A percentile compares a stretch with the other conserved stretches of the same genome.
Conservation (phyloP, 2,797 vertebrate species). For the Semotilus atromaculatus region DNA sequence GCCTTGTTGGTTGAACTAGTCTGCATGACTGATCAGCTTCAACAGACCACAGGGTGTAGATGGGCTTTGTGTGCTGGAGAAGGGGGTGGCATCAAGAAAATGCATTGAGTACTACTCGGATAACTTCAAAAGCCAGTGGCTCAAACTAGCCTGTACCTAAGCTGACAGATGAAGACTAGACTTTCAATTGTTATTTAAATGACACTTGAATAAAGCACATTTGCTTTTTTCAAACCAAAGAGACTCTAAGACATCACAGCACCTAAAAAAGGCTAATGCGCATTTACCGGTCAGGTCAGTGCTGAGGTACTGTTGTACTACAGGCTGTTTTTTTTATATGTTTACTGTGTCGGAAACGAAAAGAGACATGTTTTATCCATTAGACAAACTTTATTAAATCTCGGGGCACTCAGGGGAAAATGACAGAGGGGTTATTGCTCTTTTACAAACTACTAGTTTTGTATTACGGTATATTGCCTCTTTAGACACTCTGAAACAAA, state of each 20-base stretch:
- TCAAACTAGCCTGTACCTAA: slow-evolving; percentile 61
- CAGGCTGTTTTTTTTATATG: slow-evolving; percentile 21
- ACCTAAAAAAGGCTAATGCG: slow-evolving; percentile 21
- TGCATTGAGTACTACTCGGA: slow-evolving; percentile 48
- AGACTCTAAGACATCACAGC: slow-evolving; percentile 12
- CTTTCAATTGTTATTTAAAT: slow-evolving; percentile 62
- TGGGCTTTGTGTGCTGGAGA: slow-evolving; percentile 49
- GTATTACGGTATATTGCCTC: slow-evolving; percentile 18
- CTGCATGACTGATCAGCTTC: slow-evolving; percentile 65
- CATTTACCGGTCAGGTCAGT: not conserved
- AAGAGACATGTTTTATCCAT: slow-evolving; percentile 31
- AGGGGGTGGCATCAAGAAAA: slow-evolving; percentile 50
- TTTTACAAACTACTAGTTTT: slow-evolving; percentile 37
- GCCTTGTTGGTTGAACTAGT: slow-evolving; percentile 63
- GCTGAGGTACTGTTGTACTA: slow-evolving; percentile 21
- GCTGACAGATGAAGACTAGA: slow-evolving; percentile 56
- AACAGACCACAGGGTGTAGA: slow-evolving; percentile 55
- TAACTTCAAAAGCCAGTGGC: slow-evolving; percentile 60
- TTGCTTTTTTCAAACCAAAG: slow-evolving; percentile 40
- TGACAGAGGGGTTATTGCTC: slow-evolving; percentile 23
- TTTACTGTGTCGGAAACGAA: slow-evolving; percentile 25
- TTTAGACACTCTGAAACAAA: slow-evolving; percentile 15
- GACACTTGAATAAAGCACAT: slow-evolving; percentile 55
- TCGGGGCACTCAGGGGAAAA: not conserved
- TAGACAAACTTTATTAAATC: slow-evolving; percentile 43